A percentile compares a stretch with the other conserved stretches of the same genome.
Evolutionary conservation across 1,140 invertebrate species (phyloP).

Genomic region (Sogatella furcifera): DNA sequence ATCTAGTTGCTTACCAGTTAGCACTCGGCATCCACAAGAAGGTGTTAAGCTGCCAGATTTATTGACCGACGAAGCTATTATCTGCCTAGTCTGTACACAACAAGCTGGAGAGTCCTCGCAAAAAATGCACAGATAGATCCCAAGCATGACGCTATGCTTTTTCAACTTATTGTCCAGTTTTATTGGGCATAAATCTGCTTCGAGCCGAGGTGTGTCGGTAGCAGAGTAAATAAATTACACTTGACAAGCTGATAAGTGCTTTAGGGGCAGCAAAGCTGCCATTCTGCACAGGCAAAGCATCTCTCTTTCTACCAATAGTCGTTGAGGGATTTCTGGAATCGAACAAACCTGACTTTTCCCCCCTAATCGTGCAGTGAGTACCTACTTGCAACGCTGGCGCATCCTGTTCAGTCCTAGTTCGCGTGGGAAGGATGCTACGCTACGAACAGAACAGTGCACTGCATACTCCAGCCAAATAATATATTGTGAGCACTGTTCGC

Average conservation of each 20-base stretch:
- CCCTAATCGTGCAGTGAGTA: too few relatives aligned
- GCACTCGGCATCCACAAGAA: neutral
- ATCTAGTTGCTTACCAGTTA: neutral
- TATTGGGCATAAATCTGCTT: constrained; percentile 1
- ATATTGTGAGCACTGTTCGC: too few relatives aligned
- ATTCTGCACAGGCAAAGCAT: too few relatives aligned
- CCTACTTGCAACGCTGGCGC: too few relatives aligned
- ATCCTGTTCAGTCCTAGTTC: too few relatives aligned
- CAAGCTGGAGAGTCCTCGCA: neutral
- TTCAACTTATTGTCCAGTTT: neutral
- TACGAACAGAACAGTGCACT: too few relatives aligned
- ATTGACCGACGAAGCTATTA: neutral
- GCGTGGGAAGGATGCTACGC: too few relatives aligned
- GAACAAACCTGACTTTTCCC: too few relatives aligned
- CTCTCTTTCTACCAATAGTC: too few relatives aligned
- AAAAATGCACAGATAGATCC: neutral
- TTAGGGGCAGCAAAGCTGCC: neutral
- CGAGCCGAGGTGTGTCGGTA: neutral
- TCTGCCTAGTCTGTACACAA: neutral
- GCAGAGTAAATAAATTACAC: neutral
- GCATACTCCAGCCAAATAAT: too few relatives aligned
- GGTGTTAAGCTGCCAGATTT: neutral
- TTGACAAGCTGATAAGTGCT: neutral
- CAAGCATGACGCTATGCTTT: neutral
- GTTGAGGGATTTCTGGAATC: too few relatives aligned